Evolutionary conservation across 2,113 vertebrate genomes (phyloP).

Genomic region (Caracal caracal): DNA sequence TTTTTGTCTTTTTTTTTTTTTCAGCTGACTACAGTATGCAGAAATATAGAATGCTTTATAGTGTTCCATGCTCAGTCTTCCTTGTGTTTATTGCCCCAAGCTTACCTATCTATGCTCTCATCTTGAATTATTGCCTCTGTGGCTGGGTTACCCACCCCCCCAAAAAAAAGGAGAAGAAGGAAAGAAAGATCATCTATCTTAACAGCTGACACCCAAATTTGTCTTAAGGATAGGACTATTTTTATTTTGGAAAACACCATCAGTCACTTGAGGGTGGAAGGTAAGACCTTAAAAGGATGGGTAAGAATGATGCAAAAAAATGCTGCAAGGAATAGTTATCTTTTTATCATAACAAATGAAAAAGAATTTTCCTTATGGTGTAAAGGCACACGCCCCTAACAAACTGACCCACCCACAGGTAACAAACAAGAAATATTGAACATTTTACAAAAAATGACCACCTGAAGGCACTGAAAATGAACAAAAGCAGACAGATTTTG

Average conservation of each 20-base stretch:
- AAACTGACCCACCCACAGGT: background rate
- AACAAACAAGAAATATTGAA: background rate
- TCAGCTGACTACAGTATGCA: background rate
- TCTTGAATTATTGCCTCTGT: background rate
- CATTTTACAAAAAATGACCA: background rate
- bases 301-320: background rate
- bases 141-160: background rate
- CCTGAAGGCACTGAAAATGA: background rate
- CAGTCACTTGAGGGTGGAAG: background rate
- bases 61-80: background rate
- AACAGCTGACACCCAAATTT: background rate
- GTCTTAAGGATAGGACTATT: background rate
- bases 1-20: background rate
- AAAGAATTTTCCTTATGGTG: background rate
- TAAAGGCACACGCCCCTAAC: background rate
- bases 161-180: background rate
- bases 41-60: background rate
- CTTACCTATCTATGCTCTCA: background rate
- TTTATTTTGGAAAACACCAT: conserved; percentile 29
- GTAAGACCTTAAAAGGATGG: background rate
- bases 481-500: background rate
- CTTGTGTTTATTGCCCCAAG: background rate
- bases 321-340: background rate
- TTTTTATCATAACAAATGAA: background rate
- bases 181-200: background rate